Evolutionary conservation across 1,140 invertebrate genomes (phyloP).

Genomic region (Sinonovacula constricta): DNA sequence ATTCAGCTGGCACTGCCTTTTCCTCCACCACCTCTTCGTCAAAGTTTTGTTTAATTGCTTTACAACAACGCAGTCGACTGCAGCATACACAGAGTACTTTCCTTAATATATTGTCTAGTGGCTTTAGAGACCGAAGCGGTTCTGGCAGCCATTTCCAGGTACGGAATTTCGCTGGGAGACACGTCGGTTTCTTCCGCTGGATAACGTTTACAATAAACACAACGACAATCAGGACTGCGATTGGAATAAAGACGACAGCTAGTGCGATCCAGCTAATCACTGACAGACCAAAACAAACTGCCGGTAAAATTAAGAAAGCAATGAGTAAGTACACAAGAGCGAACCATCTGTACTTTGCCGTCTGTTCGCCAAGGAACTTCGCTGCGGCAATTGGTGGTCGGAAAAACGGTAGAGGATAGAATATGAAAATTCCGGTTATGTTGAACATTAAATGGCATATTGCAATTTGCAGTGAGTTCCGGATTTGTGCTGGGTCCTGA

Average conservation of each 20-base stretch:
- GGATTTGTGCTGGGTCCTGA: constrained; percentile 59
- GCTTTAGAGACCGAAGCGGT: constrained; percentile 63
- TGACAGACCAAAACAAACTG: constrained; percentile 79
- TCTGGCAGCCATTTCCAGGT: constrained; percentile 70
- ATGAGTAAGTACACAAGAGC: constrained; percentile 81
- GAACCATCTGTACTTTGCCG: constrained; percentile 82
- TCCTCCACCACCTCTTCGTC: too few species aligned
- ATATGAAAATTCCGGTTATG: constrained; percentile 82
- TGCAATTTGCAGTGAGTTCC: constrained; percentile 64
- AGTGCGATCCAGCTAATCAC: constrained; percentile 71
- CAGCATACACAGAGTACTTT: constrained; percentile 55
- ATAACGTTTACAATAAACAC: constrained; percentile 67
- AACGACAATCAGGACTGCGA: constrained; percentile 57
- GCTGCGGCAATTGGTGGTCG: constrained; percentile 81
- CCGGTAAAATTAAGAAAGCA: constrained; percentile 81
- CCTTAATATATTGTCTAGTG: too few species aligned
- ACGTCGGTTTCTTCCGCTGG: constrained; percentile 60
- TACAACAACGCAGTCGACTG: constrained; percentile 17
- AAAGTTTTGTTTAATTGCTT: constrained; percentile 2
- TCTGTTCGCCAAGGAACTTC: constrained; percentile 80
- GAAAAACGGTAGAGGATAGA: constrained; percentile 82
- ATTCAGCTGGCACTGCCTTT: too few species aligned
- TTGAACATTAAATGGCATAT: constrained; percentile 75
- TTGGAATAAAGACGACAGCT: constrained; percentile 61
- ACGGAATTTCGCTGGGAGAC: constrained; percentile 62